phyloP scores from a whole-genome alignment of 2,797 vertebrate genomes.

The Channallabes apus region DNA sequence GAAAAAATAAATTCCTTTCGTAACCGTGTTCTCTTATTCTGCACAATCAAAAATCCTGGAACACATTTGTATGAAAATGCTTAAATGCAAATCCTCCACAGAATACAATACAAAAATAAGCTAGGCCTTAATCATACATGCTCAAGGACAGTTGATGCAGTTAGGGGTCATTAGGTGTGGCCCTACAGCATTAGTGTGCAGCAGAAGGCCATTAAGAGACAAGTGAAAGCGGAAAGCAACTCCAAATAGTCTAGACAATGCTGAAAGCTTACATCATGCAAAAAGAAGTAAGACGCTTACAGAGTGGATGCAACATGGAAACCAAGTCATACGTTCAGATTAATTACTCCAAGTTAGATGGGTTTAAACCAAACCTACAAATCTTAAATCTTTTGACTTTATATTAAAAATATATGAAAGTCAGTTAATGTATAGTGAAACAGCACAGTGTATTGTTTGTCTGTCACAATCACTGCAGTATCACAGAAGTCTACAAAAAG shows the following conservation, averaged over 20 bases:
- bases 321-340: neutral
- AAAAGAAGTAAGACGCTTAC: neutral
- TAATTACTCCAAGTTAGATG: neutral
- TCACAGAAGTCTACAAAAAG: neutral
- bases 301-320: neutral
- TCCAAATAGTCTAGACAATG: neutral
- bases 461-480: neutral
- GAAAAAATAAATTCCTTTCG: too few species aligned
- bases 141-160: neutral
- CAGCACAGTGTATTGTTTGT: neutral
- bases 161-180: slow-evolving; percentile 18
- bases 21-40: too few species aligned
- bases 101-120: neutral
- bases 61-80: too few species aligned
- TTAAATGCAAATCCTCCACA: neutral
- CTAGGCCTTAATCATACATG: neutral
- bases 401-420: neutral
- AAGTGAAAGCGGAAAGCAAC: neutral
- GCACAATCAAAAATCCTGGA: too few species aligned
- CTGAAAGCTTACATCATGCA: slow-evolving; percentile 11
- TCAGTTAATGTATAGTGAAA: neutral
- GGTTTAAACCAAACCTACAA: neutral
- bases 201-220: neutral
- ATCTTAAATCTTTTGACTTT: neutral
- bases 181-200: slow-evolving; percentile 30